Percentiles rank a stretch among this genome's conserved stretches.
These are phyloP conservation scores for Eilema sororculum DNA, from an alignment of 2,888 invertebrate genomes.

Conservation along the genomic window DNA sequence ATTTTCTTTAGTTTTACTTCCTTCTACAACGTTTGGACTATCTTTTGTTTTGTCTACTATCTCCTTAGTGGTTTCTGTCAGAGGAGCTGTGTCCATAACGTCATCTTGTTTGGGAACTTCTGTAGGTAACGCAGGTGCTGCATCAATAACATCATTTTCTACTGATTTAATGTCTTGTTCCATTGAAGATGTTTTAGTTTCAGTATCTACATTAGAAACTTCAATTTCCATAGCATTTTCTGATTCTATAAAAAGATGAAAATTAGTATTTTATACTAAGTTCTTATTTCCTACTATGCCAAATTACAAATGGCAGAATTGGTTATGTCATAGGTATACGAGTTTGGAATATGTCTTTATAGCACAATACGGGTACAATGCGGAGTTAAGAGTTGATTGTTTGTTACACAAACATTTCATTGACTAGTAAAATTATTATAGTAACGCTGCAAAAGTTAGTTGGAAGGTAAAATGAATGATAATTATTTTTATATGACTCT, in stretches of 20 bases:
- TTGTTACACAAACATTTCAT: too few species aligned
- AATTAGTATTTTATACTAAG: background rate
- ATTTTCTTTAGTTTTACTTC: background rate
- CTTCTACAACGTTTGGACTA: slow-evolving; percentile 5
- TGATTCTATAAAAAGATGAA: slow-evolving; percentile 25
- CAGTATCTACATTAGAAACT: slow-evolving; percentile 13
- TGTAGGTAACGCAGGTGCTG: slow-evolving; percentile 1
- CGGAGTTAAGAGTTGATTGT: background rate
- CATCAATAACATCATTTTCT: slow-evolving; percentile 12
- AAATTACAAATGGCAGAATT: background rate
- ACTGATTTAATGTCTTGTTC: slow-evolving; percentile 21
- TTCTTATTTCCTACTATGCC: background rate
- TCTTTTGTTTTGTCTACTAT: slow-evolving; percentile 9
- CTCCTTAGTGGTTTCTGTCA: slow-evolving; percentile 18
- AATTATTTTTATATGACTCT: background rate
- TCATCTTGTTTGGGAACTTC: slow-evolving; percentile 9
- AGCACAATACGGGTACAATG: background rate
- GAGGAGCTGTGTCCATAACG: background rate
- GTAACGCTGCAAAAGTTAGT: too few species aligned
- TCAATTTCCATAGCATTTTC: slow-evolving; percentile 23
- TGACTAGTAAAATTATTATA: too few species aligned
- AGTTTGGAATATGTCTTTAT: background rate
- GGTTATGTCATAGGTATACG: background rate
- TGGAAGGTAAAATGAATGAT: background rate
- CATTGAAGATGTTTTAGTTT: slow-evolving; percentile 12